Percentiles rank a stretch among this genome's conserved stretches.
These are phyloP conservation scores for Mylabris sibirica DNA, from an alignment of 2,888 invertebrate genomes.

Conservation along the genomic window DNA sequence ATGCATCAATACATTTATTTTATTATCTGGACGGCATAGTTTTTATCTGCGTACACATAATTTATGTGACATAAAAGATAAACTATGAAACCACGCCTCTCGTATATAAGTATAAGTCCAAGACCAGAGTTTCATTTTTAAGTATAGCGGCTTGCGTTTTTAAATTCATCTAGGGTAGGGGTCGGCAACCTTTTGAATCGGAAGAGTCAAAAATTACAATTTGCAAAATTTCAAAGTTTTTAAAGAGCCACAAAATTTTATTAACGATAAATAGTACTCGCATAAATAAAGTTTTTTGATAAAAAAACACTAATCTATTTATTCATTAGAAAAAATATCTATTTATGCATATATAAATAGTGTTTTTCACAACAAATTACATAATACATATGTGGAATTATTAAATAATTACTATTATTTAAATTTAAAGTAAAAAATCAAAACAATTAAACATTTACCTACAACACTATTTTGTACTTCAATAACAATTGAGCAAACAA, in stretches of 20 bases:
- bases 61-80: too few species aligned
- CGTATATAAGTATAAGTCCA: too few species aligned
- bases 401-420: too few species aligned
- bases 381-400: too few species aligned
- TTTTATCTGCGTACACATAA: too few species aligned
- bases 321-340: background rate
- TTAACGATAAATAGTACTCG: slow-evolving; percentile 24
- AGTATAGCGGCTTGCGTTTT: too few species aligned
- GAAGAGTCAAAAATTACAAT: slow-evolving; percentile 34
- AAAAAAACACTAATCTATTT: slow-evolving; percentile 20
- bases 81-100: too few species aligned
- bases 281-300: slow-evolving; percentile 22
- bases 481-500: slow-evolving; percentile 20
- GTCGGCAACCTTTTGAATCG: slow-evolving; percentile 34
- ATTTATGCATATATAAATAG: slow-evolving; percentile 4
- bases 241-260: slow-evolving; percentile 28
- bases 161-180: slow-evolving; percentile 23
- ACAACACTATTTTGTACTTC: slow-evolving; percentile 15
- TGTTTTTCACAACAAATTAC: too few species aligned
- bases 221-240: slow-evolving; percentile 34
- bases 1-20: too few species aligned
- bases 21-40: too few species aligned
- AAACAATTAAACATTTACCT: slow-evolving; percentile 16
- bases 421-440: slow-evolving; percentile 11
- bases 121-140: too few species aligned